Conservation (phyloP, 1,140 invertebrate species). For the Rhynchophorus ferrugineus region DNA sequence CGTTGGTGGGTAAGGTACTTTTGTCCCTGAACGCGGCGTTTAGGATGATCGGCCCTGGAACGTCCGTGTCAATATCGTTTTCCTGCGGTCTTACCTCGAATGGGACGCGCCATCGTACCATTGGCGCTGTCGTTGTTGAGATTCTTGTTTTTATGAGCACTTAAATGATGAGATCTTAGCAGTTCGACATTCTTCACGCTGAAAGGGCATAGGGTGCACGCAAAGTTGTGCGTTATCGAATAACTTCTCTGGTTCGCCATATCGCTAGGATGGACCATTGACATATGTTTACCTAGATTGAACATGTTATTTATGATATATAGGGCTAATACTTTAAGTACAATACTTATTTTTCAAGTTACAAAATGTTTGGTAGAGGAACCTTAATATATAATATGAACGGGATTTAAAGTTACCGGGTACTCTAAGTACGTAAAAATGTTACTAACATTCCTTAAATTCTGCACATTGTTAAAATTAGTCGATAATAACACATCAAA, state of each 20-base stretch:
- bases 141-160: conserved; percentile 8
- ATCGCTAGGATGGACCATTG: conserved; percentile 14
- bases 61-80: not conserved
- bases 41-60: conserved; percentile 11
- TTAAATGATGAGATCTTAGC: conserved; percentile 14
- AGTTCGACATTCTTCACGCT: conserved; percentile 15
- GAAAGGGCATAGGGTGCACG: conserved; percentile 17
- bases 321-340: not conserved
- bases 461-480: not conserved
- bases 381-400: too few species aligned
- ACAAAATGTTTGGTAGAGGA: too few species aligned
- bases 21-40: conserved; percentile 7
- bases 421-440: too few species aligned
- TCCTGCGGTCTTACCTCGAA: not conserved
- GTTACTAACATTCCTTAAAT: too few species aligned
- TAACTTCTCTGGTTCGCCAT: conserved; percentile 5
- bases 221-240: conserved; percentile 15
- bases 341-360: not conserved
- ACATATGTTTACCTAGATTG: conserved; percentile 18
- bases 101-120: not conserved
- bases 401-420: too few species aligned
- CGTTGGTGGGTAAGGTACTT: not conserved
- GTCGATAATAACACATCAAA: not conserved
- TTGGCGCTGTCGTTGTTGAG: not conserved
- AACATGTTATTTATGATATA: not conserved